Evolutionary conservation across 1,140 invertebrate genomes (phyloP), one percentile per base, ranked within the genome.

Genomic region (Drosophila kohkoa): DNA sequence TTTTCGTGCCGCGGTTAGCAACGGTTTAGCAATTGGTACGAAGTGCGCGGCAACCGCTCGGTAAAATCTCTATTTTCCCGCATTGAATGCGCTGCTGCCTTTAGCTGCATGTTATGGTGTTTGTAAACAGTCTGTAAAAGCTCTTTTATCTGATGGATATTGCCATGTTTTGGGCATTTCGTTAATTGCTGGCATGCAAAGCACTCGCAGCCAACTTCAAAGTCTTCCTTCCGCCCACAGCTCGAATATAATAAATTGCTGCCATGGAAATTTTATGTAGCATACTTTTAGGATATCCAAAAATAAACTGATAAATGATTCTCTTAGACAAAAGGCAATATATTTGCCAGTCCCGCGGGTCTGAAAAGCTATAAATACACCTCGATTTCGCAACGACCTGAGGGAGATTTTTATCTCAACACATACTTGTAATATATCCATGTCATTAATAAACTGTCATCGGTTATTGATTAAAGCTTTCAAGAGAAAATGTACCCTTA

Each of bases 1-100:
- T 87, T 87, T 87, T 87, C 83, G 85, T 68, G 77, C 73, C 49
- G 79, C 59, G 82, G 80, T 82, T 76, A 52, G 57, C 57, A 46
- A 58, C 45, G 52, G 49, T 58, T 63, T 71, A 55, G 55, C 60
- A 77, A 80, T 79, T 63, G 59, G 58, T 68, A 52, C 58, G 54
- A 32, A 43, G 35, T 58, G 25, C 49, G 60, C 64, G 71, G 67
- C 57, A 49, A 75, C 49, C 59, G 3, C 10, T 41, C 68, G 52
- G 48, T 3, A 5, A 51, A 51, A 11, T 51, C 67, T 55, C 13
- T 20, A 48, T 49, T 49, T 52, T 51, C 43, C 30, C 64, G 45
- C 46, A 58, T 52, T 28, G 28, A 11, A 51, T 25, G 4, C 8
- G 20, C 2, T 25, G 20, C 20, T 25, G 32, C 6, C 49, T 52